phyloP scores from a whole-genome alignment of 2,113 vertebrate genomes.

The Xenopus borealis region DNA sequence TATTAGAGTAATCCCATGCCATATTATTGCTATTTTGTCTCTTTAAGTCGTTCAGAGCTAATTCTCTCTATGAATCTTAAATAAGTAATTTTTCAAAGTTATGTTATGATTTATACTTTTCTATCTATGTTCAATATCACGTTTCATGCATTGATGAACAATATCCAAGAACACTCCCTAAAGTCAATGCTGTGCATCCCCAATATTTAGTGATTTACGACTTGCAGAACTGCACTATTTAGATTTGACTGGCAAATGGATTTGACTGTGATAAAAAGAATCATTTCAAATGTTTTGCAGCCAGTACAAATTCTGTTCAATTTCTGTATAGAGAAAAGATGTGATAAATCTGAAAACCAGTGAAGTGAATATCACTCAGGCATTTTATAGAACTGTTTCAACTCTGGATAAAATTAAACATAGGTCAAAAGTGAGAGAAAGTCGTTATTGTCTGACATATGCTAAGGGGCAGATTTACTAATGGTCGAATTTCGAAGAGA shows the following conservation, averaged over 20 bases:
- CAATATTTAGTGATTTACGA: neutral
- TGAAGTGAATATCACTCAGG: too few species aligned
- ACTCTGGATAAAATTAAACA: slow-evolving; percentile 3
- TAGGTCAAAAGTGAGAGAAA: slow-evolving; percentile 18
- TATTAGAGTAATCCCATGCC: slow-evolving; percentile 1
- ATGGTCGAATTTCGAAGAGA: too few species aligned
- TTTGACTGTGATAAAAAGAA: too few species aligned
- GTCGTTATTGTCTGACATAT: slow-evolving; percentile 9
- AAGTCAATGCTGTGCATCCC: too few species aligned
- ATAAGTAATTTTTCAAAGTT: neutral
- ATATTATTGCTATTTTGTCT: neutral
- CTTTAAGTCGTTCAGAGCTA: neutral
- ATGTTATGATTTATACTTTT: neutral
- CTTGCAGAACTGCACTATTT: neutral
- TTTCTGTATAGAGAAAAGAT: neutral
- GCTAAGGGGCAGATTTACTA: too few species aligned
- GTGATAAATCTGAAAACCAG: neutral
- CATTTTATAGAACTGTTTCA: too few species aligned
- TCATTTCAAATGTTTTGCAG: neutral
- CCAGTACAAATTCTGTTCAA: neutral
- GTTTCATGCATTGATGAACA: too few species aligned
- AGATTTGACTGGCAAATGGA: neutral
- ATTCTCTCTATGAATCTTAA: neutral
- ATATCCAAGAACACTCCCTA: too few species aligned
- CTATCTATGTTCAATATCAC: too few species aligned